These are phyloP conservation scores for Tychaedon coryphoeus DNA, from an alignment of 2,113 vertebrate species.

Conservation along the genomic window DNA sequence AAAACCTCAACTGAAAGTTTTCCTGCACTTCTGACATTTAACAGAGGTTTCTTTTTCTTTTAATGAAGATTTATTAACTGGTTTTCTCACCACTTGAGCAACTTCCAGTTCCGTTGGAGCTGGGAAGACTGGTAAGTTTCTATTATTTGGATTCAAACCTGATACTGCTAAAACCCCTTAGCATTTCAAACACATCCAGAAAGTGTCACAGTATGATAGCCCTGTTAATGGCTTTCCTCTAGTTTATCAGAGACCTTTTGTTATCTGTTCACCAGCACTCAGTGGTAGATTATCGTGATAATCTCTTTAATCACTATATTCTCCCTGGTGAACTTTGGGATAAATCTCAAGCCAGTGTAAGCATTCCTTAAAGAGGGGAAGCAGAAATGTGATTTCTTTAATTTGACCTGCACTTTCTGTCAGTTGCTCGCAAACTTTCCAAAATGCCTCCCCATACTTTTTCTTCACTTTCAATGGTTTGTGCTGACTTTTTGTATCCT, in stretches of 20 bases:
- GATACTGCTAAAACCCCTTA: not conserved
- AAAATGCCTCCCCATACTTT: not conserved
- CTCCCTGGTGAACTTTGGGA: not conserved
- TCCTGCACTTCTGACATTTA: not conserved
- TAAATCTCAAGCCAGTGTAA: not conserved
- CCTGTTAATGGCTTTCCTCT: not conserved
- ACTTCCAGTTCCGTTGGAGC: conserved; percentile 98
- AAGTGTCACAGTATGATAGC: not conserved
- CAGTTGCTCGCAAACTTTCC: not conserved
- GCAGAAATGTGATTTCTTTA: not conserved
- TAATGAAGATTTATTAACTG: conserved; percentile 85
- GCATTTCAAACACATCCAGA: not conserved
- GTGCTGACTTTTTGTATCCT: not conserved
- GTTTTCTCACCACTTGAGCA: conserved; percentile 98
- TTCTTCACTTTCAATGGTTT: not conserved
- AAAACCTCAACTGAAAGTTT: not conserved
- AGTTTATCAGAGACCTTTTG: not conserved
- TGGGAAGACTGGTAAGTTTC: conserved; percentile 96
- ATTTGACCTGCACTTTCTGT: not conserved
- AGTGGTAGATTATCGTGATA: not conserved
- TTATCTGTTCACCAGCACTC: not conserved
- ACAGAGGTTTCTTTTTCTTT: not conserved
- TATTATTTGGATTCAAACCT: not conserved
- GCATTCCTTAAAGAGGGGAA: not conserved
- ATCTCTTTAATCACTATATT: not conserved